Percentiles rank a stretch among this genome's conserved stretches.
Evolutionary conservation across 2,113 vertebrate genomes (phyloP).

Genomic region (Rafetus swinhoei): DNA sequence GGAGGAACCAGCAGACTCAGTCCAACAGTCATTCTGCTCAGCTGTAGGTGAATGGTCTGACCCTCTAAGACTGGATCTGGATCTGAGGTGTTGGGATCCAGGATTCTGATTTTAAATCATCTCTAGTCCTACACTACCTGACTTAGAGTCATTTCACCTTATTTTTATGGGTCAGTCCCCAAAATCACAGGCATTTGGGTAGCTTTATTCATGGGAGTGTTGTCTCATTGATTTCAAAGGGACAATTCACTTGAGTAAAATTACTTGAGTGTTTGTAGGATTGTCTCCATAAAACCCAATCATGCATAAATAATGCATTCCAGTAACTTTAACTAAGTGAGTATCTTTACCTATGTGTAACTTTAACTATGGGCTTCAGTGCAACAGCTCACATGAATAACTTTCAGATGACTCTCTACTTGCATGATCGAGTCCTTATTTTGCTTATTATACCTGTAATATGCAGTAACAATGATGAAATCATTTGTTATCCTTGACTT

Average conservation of each 20-base stretch:
- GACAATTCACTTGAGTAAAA: not conserved
- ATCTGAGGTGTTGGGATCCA: not conserved
- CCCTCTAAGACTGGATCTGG: not conserved
- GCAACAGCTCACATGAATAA: not conserved
- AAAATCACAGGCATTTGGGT: not conserved
- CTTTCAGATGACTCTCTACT: not conserved
- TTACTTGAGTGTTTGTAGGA: not conserved
- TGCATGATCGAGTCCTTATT: not conserved
- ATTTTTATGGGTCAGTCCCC: not conserved
- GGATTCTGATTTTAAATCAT: not conserved
- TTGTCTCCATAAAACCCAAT: not conserved
- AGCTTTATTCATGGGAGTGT: not conserved
- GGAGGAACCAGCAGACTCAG: not conserved
- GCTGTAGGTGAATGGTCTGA: not conserved
- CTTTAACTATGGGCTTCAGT: not conserved
- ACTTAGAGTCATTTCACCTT: not conserved
- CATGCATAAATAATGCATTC: not conserved
- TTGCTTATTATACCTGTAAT: rapidly evolving
- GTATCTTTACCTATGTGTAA: too few species aligned
- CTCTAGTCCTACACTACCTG: not conserved
- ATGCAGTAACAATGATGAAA: not conserved
- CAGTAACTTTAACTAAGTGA: not conserved
- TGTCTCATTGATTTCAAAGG: not conserved
- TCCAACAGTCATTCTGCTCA: not conserved
- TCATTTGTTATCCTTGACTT: not conserved